Evolutionary conservation across 2,797 vertebrate species (phyloP), one percentile per base, ranked within the genome.

Genomic region (Eidolon dupreanum): DNA sequence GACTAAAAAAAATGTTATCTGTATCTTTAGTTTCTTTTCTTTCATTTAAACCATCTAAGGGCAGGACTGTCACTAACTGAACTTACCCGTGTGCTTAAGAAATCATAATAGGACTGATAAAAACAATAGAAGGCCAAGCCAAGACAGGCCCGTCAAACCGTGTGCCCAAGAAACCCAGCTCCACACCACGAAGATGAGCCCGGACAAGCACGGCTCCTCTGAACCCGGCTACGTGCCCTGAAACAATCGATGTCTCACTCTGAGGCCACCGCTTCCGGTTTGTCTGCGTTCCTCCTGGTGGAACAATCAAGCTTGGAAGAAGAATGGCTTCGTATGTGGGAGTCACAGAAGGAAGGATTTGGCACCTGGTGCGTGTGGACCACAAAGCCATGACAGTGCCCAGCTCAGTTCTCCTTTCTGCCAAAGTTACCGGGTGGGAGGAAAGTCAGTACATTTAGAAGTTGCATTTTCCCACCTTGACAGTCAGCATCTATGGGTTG

Each of bases 301-400:
- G 95, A 90, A 97, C 93, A 89, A 78, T 31, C 0, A 0, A 41
- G 65, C 55, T 91, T 87, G 70, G 90, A 90, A 92, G 36, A 91
- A 86, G 96, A 88, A 96, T 2, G 36, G 63, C 57, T 93, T 96
- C 90, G 8, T 70, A 71, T 22, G 41, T 71, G 36, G 74, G 73
- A 94, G 43, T 59, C 75, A 78, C 90, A 84, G 90, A 73, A 84
- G 77, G 53, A 90, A 82, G 94, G 96, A 92, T 92, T 28, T 95
- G 93, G 94, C 94, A 94, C 79, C 94, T 95, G 78, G 89, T 71
- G 31, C 91, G 92, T 96, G 53, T 36, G 75, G 82, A 74, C 88
- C 94, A 83, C 73, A 90, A 97, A 92, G 87, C 57, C 92, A 38
- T 87, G 26, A 90, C 8, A 10, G 12, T 31, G 79, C 88, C 16